phyloP scores from a whole-genome alignment of 2,113 vertebrate genomes.

The Larimichthys crocea region DNA sequence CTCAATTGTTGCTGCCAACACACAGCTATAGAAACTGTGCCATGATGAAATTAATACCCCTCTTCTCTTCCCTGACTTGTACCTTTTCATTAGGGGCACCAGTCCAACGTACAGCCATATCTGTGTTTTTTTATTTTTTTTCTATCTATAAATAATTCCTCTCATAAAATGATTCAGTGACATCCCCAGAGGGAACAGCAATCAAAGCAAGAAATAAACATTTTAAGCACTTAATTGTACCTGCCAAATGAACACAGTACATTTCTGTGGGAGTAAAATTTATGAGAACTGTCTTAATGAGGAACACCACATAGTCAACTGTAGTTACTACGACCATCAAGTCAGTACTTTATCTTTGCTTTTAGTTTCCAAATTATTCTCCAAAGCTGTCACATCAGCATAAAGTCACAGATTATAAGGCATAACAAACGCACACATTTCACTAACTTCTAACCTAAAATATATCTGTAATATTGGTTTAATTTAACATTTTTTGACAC shows the following conservation, averaged over 20 bases:
- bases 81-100: constrained; percentile 13
- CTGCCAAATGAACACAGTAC: constrained; percentile 49
- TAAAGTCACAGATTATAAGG: background rate
- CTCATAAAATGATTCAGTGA: constrained; percentile 16
- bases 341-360: background rate
- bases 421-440: background rate
- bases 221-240: constrained; percentile 12
- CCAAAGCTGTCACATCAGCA: background rate
- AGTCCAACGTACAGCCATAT: background rate
- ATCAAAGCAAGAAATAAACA: constrained; percentile 36
- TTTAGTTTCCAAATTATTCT: background rate
- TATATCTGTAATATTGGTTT: background rate
- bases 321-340: background rate
- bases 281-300: constrained; percentile 19
- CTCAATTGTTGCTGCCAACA: constrained; percentile 46
- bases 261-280: constrained; percentile 18
- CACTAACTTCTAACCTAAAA: constrained; percentile 4
- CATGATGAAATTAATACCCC: constrained; percentile 36
- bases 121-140: background rate
- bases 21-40: constrained; percentile 36
- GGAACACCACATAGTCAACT: background rate
- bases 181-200: constrained; percentile 4
- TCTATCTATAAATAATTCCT: background rate
- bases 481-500: background rate
- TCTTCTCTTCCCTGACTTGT: background rate